Evolutionary conservation across 2,797 vertebrate species (phyloP), one percentile per base, ranked within the genome.

Genomic region (Pangasius mekongensis): DNA sequence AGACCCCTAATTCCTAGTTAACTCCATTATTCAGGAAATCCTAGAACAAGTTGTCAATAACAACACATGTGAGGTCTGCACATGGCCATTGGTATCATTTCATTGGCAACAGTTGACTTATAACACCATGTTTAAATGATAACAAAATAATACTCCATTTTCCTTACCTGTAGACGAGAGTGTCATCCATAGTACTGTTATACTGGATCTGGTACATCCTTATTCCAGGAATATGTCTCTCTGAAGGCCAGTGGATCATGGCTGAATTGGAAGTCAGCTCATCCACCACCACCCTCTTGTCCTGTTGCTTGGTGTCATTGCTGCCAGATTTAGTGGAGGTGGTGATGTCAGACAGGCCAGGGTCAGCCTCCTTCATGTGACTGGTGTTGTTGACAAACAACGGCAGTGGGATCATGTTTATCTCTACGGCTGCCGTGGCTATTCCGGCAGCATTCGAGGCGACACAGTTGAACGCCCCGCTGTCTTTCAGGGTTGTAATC

Each of bases 131-230:
- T 8, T 58, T 27, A 62, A 62, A 14, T 82, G 10, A 39, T 24
- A 39, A 39, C 1, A 16, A 27, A 52, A 60, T 11, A 58, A 56
- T 33, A 24, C 11, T 73, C 11, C 4, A 47, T n/a, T 33, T 71
- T 36, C 18, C 30, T 74, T 94, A 98, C 98, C 98, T 98, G 96
- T 99, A 99, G 82, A 99, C 97, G 43, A 99, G 94, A 8, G 97
- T 97, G 87, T 98, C 98, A 49, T 99, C 98, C 0, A 94, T 94
- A 0, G 97, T 97, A 95, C 98, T 99, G 96, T 99, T 99, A 92
- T 99, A 99, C 93, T 98, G 98, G 88, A 99, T 97, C 95, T 99
- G 98, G 94, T 98, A 98, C 97, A 99, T 98, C 86, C 98, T 95
- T 90, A 98, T 97, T 43, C 97, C 98, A 0, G 98, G 98, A 58